Evolutionary conservation across 2,113 vertebrate genomes (phyloP).

Genomic region (Pelobates fuscus): DNA sequence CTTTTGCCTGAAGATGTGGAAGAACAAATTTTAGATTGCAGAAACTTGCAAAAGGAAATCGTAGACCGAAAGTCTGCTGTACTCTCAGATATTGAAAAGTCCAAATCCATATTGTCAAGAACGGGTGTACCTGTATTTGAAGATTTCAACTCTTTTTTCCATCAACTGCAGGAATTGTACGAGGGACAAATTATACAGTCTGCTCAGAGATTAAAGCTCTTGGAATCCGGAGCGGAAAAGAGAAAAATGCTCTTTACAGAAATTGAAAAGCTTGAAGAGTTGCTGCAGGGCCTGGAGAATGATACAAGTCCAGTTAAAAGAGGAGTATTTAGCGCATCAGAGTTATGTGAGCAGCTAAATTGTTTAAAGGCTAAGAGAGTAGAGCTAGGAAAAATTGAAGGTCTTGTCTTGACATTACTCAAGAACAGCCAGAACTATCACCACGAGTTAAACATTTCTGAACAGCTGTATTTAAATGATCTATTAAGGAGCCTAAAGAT

Average conservation of each 20-base stretch:
- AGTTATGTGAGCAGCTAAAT: constrained; percentile 60
- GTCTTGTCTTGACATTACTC: constrained; percentile 67
- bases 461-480: constrained; percentile 75
- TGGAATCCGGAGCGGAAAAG: constrained; percentile 78
- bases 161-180: constrained; percentile 72
- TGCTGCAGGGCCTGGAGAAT: constrained; percentile 64
- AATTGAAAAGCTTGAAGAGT: constrained; percentile 73
- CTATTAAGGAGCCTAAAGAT: constrained; percentile 75
- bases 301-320: constrained; percentile 48
- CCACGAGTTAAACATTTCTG: constrained; percentile 74
- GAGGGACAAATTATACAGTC: constrained; percentile 74
- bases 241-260: constrained; percentile 75
- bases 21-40: constrained; percentile 76
- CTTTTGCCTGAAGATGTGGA: constrained; percentile 80
- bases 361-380: constrained; percentile 67
- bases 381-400: constrained; percentile 70
- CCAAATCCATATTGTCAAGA: constrained; percentile 62
- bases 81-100: constrained; percentile 67
- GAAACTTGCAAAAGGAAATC: constrained; percentile 72
- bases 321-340: constrained; percentile 55
- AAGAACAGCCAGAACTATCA: constrained; percentile 68
- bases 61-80: constrained; percentile 70
- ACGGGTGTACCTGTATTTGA: constrained; percentile 66
- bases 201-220: constrained; percentile 67
- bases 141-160: constrained; percentile 67